These are phyloP conservation scores for Drosophila pseudoobscura DNA, from an alignment of 1,140 invertebrate genomes.

Conservation along the genomic window DNA sequence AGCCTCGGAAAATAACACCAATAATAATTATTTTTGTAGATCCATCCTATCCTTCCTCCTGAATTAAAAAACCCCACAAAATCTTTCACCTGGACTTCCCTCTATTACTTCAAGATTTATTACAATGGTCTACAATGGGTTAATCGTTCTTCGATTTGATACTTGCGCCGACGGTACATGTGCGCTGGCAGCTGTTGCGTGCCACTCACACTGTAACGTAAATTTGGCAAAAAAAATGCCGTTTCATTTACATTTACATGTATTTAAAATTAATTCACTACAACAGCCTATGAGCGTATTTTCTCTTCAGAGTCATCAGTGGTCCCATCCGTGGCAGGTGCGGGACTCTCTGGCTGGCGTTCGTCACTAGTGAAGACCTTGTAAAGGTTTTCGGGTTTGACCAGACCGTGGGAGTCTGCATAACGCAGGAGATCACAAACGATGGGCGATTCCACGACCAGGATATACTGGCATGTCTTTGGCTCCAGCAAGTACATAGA, in stretches of 20 bases:
- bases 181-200: constrained; percentile 1
- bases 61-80: too few relatives aligned
- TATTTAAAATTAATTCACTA: constrained; percentile 48
- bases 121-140: too few relatives aligned
- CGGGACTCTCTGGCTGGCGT: constrained; percentile 18
- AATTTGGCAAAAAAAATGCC: too few relatives aligned
- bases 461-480: constrained; percentile 94
- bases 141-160: too few relatives aligned
- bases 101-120: too few relatives aligned
- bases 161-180: too few relatives aligned
- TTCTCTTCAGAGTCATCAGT: constrained; percentile 43
- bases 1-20: too few relatives aligned
- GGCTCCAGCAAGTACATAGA: constrained; percentile 95
- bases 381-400: constrained; percentile 52
- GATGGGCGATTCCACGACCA: constrained; percentile 94
- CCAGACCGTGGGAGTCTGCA: constrained; percentile 86
- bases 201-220: not conserved
- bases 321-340: constrained; percentile 14
- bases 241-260: constrained; percentile 23
- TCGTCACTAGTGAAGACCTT: constrained; percentile 27
- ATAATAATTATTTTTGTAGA: too few relatives aligned
- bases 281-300: constrained; percentile 48
- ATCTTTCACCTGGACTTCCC: too few relatives aligned
- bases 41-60: too few relatives aligned
- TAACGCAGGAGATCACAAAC: constrained; percentile 93